Conservation (phyloP, 2,888 invertebrate species). For the Polietes domitor region DNA sequence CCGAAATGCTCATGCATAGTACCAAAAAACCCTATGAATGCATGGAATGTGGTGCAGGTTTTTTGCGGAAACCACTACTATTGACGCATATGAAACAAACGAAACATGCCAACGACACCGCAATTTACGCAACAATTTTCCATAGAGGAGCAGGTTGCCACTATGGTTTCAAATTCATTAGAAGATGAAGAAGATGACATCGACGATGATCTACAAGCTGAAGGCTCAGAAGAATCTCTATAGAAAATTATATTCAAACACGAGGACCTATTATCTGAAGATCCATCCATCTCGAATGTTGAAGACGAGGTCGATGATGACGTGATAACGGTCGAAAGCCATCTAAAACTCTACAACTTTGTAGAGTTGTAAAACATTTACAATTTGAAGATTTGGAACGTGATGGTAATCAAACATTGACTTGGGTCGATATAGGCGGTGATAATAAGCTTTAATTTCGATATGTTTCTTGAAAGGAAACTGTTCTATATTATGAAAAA, state of each 20-base stretch:
- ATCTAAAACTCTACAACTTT: constrained; percentile 69
- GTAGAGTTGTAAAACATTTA: constrained; percentile 71
- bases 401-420: constrained; percentile 70
- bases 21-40: constrained; percentile 94
- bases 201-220: constrained; percentile 51
- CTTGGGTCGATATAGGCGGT: constrained; percentile 72
- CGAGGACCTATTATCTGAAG: constrained; percentile 42
- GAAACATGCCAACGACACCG: constrained; percentile 88
- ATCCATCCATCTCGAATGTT: constrained; percentile 33
- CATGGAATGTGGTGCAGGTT: constrained; percentile 89
- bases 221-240: constrained; percentile 45
- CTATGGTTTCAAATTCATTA: not conserved
- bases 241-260: constrained; percentile 52
- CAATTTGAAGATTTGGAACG: constrained; percentile 72
- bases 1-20: constrained; percentile 91
- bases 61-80: constrained; percentile 90
- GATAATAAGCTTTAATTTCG: constrained; percentile 35
- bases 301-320: constrained; percentile 25
- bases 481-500: not conserved
- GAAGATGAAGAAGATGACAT: constrained; percentile 45
- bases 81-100: constrained; percentile 86
- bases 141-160: constrained; percentile 60
- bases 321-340: constrained; percentile 59
- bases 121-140: constrained; percentile 80
- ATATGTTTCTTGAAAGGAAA: not conserved